Conservation (phyloP, 2,888 invertebrate genomes). For the Stenotaenia linearis region DNA sequence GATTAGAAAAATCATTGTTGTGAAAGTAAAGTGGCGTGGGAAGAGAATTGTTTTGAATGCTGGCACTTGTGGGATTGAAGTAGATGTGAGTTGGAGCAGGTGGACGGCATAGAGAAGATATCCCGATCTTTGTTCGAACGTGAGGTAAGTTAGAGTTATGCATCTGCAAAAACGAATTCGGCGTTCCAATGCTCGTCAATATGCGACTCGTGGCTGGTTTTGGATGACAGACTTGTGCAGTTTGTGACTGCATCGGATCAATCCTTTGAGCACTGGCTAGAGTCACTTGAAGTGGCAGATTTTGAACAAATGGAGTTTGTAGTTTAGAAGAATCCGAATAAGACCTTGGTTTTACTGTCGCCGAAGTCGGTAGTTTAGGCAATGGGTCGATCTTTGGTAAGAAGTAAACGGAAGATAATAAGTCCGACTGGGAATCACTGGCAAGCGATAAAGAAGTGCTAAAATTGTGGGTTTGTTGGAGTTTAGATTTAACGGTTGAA, state of each 20-base stretch:
- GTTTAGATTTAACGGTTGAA: slow-evolving; percentile 38
- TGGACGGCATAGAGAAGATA: slow-evolving; percentile 34
- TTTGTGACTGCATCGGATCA: neutral
- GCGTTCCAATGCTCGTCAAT: slow-evolving; percentile 28
- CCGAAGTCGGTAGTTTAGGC: neutral
- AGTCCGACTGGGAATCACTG: neutral
- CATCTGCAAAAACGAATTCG: neutral
- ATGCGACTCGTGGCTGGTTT: slow-evolving; percentile 13
- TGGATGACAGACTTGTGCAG: neutral
- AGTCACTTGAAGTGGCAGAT: neutral
- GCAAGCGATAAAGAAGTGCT: neutral
- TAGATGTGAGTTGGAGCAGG: neutral
- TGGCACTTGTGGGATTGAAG: neutral
- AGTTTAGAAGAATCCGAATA: neutral
- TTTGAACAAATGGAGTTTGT: neutral
- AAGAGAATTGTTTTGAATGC: slow-evolving; percentile 13
- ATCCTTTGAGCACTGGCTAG: slow-evolving; percentile 8
- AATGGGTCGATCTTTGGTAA: slow-evolving; percentile 11
- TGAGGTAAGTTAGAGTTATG: slow-evolving; percentile 26
- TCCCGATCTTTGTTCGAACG: slow-evolving; percentile 34
- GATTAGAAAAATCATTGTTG: slow-evolving; percentile 2
- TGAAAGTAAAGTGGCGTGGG: neutral
- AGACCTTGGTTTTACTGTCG: neutral
- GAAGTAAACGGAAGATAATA: neutral
- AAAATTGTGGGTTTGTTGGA: neutral